Base-by-base conservation (phyloP, 1,140 invertebrate species). In the Apolygus lucorum region DNA sequence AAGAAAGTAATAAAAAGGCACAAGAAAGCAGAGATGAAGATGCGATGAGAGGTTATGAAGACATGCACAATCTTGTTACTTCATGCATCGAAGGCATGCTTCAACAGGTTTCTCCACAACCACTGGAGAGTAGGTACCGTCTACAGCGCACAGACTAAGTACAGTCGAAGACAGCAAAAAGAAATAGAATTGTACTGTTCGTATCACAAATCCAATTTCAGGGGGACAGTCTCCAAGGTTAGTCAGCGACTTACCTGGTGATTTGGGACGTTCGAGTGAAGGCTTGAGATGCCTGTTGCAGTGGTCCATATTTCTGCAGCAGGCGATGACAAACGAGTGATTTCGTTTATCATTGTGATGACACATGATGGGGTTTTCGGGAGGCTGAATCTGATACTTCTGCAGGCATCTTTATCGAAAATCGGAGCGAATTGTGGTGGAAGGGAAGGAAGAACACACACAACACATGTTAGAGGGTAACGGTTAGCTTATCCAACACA, bases 241-340 rank as follows among this genome's bases (percentile, higher is more conserved):
- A n/a, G 34, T 8, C 22, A 24, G 14, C 26, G 27, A 74, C 74
- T 70, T 76, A 76, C 75, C 75, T 76, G 71, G 24, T 13, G 69
- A 28, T 22, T 68, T 74, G 34, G 70, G 70, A 74, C 75, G 70
- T 72, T 77, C 74, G 28, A 82, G 76, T 22, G 72, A 72, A 29
- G 79, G 81, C 42, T 75, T 77, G 68, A 82, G 74, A 67, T 84
- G 76, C 74, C 77, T 78, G 79, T 87, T 87, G 82, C 86, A 87
- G 78, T 80, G 82, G 81, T 87, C 85, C 75, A 77, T 76, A 52
- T 81, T 76, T 76, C 84, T 83, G 81, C 86, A 88, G 79, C 83
- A 84, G 74, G 81, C 73, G 67, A 82, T 82, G 73, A 78, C 81
- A 78, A 81, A 81, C n/a, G 80, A 77, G 70, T 82, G 77, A 72